phyloP scores from a whole-genome alignment of 1,140 invertebrate genomes.

The Cydia amplana region DNA sequence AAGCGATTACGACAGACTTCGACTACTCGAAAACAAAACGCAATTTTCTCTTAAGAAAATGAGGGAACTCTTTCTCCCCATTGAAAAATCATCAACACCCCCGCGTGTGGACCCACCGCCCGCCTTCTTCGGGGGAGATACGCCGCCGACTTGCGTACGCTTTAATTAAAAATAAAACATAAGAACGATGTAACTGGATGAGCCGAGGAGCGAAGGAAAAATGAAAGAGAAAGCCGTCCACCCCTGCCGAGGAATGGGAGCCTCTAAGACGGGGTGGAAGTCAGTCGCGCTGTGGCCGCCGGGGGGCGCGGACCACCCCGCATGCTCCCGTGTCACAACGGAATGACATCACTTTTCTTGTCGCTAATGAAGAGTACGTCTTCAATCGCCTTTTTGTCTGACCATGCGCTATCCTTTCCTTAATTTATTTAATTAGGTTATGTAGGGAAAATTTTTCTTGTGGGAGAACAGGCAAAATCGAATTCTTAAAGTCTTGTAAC shows the following conservation, averaged over 20 bases:
- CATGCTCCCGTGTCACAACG: slow-evolving; percentile 69
- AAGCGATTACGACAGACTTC: slow-evolving; percentile 79
- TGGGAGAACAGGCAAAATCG: slow-evolving; percentile 30
- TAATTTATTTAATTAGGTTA: slow-evolving; percentile 21
- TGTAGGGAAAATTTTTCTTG: background rate
- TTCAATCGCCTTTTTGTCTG: slow-evolving; percentile 57
- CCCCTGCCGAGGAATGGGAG: slow-evolving; percentile 53
- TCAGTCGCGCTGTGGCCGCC: slow-evolving; percentile 68
- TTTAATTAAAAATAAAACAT: slow-evolving; percentile 80
- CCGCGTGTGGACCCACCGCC: slow-evolving; percentile 71
- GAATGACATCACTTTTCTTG: slow-evolving; percentile 78
- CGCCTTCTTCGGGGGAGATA: slow-evolving; percentile 61
- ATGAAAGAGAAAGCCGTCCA: slow-evolving; percentile 79
- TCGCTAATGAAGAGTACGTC: slow-evolving; percentile 77
- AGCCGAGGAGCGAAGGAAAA: slow-evolving; percentile 79
- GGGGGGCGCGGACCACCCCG: slow-evolving; percentile 67
- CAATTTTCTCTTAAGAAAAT: slow-evolving; percentile 80
- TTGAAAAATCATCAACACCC: slow-evolving; percentile 80
- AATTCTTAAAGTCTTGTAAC: slow-evolving; percentile 49
- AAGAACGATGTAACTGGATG: slow-evolving; percentile 80
- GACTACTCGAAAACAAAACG: slow-evolving; percentile 79
- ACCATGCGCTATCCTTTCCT: slow-evolving; percentile 39
- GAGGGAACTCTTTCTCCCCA: slow-evolving; percentile 80
- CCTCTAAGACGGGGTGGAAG: slow-evolving; percentile 49
- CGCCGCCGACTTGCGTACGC: slow-evolving; percentile 77